phyloP scores from a whole-genome alignment of 1,140 invertebrate genomes.

The Drosophila nigrodunni region DNA sequence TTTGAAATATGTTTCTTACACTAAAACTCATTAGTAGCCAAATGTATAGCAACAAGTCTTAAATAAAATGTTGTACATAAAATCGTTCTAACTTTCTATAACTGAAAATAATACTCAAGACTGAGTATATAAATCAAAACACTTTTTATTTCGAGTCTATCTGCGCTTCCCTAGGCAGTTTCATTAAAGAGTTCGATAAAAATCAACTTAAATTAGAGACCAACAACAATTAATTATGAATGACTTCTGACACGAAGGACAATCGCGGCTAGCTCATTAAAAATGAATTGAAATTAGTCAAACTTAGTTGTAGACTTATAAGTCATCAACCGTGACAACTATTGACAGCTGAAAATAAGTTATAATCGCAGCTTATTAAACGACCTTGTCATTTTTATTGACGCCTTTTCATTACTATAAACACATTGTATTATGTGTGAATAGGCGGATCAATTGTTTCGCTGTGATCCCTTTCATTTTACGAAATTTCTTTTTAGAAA shows the following conservation, averaged over 20 bases:
- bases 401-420: constrained; percentile 1
- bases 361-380: not conserved
- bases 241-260: not conserved
- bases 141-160: no score
- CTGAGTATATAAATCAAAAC: no score
- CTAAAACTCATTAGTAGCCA: no score
- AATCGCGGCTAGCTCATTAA: not conserved
- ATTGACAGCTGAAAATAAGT: constrained; percentile 13
- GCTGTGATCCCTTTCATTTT: constrained; percentile 38
- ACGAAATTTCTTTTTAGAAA: constrained; percentile 51
- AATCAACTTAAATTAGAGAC: no score
- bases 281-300: constrained; percentile 2
- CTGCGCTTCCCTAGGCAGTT: no score
- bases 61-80: no score
- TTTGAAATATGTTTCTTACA: no score
- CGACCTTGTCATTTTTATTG: constrained; percentile 26
- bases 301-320: constrained; percentile 3
- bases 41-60: no score
- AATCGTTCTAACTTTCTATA: no score
- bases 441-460: constrained; percentile 1
- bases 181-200: no score
- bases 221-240: not conserved
- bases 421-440: not conserved
- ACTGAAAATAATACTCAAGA: no score
- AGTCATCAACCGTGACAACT: not conserved